Conservation (phyloP, 2,113 vertebrate genomes). For the Laterallus jamaicensis region DNA sequence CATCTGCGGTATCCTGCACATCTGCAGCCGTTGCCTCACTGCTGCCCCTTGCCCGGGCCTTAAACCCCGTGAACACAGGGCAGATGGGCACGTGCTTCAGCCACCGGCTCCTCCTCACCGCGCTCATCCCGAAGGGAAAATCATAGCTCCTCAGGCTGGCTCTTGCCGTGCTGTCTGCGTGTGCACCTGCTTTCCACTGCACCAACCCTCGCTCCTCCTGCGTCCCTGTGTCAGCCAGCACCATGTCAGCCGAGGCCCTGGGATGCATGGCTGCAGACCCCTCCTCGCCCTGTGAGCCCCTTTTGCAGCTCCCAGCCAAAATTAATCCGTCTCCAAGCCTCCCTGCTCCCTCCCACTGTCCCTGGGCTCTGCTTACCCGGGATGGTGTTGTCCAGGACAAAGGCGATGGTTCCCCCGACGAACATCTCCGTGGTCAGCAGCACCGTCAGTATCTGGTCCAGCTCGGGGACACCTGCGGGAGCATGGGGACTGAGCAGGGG, state of each 20-base stretch:
- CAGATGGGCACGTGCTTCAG: constrained; percentile 85
- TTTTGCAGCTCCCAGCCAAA: accelerated
- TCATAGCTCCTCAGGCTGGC: constrained; percentile 82
- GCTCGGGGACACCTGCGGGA: constrained; percentile 82
- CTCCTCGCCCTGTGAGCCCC: accelerated
- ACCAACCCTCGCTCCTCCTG: constrained; percentile 86
- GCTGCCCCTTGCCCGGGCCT: background rate
- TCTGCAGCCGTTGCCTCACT: background rate
- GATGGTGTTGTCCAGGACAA: constrained; percentile 94
- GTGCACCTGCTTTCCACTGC: constrained; percentile 83
- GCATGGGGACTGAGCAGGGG: background rate
- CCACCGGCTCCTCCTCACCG: constrained; percentile 73
- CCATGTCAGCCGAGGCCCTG: accelerated
- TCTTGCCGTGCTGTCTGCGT: constrained; percentile 64
- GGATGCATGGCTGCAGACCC: accelerated
- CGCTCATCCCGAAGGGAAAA: constrained; percentile 88
- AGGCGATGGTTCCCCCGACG: constrained; percentile 92
- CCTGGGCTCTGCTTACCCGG: constrained; percentile 74
- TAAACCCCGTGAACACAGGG: constrained; percentile 88
- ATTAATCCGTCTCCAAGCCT: accelerated
- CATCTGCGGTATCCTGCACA: background rate
- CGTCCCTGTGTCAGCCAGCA: constrained; percentile 73
- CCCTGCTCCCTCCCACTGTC: background rate
- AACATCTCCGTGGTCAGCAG: constrained; percentile 98
- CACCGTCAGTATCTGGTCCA: constrained; percentile 95